phyloP scores from a whole-genome alignment of 30 jellyfish, hydroid and myxozoan genomes.

The Aurelia coerulea region DNA sequence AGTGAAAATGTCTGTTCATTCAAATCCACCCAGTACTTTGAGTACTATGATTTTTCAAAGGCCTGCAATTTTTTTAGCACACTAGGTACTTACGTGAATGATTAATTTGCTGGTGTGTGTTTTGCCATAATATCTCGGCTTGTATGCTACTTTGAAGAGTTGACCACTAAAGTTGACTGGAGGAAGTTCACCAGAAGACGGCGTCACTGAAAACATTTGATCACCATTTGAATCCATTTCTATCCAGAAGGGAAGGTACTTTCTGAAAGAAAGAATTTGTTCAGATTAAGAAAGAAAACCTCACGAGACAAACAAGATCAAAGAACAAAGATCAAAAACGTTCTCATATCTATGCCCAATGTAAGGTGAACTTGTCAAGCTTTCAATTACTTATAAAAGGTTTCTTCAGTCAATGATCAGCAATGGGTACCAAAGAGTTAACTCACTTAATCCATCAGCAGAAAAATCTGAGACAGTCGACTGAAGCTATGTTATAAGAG shows the following conservation, averaged over 20 bases:
- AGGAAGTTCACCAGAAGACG: conserved; percentile 82
- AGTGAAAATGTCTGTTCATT: too few relatives aligned
- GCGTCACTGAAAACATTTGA: conserved; percentile 79
- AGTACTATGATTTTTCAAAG: too few relatives aligned
- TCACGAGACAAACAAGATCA: background rate
- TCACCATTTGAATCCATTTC: conserved; percentile 60
- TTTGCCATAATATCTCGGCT: conserved; percentile 84
- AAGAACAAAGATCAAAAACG: background rate
- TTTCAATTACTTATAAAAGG: background rate
- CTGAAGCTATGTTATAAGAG: too few relatives aligned
- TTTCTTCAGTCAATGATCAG: background rate
- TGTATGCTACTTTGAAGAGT: conserved; percentile 73
- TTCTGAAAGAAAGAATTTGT: background rate
- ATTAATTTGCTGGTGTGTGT: conserved; percentile 68
- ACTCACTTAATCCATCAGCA: too few relatives aligned
- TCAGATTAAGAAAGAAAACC: background rate
- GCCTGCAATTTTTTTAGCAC: too few relatives aligned
- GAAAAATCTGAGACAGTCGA: too few relatives aligned
- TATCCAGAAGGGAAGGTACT: conserved; percentile 52
- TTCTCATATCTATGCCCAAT: background rate
- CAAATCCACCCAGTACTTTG: too few relatives aligned
- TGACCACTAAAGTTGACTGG: conserved; percentile 60
- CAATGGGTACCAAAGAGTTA: too few relatives aligned
- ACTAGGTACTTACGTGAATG: conserved; percentile 66
- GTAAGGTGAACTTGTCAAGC: background rate